Evolutionary conservation across 1,140 invertebrate species (phyloP).

Genomic region (Trissolcus basalis): DNA sequence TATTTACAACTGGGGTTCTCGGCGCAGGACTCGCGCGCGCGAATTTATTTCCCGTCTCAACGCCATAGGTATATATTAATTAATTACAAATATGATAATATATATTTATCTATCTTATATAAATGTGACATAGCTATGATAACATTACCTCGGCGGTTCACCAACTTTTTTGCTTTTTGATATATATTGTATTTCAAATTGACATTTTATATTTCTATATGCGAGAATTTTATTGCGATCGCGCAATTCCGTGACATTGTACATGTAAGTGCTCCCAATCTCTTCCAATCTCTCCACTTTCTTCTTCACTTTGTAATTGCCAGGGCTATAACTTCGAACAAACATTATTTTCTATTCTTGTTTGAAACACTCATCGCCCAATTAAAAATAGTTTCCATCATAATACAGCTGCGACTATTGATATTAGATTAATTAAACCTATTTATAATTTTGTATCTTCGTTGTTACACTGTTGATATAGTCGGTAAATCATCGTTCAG

Average conservation of each 20-base stretch:
- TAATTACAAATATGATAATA: slow-evolving; percentile 53
- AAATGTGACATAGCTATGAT: slow-evolving; percentile 62
- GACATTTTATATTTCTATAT: slow-evolving; percentile 70
- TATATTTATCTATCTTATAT: slow-evolving; percentile 61
- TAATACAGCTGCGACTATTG: too few species aligned
- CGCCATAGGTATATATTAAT: slow-evolving; percentile 56
- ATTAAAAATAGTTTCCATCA: too few species aligned
- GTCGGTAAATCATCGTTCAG: too few species aligned
- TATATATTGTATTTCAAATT: slow-evolving; percentile 68
- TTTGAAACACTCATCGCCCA: too few species aligned
- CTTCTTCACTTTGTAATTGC: slow-evolving; percentile 6
- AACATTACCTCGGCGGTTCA: slow-evolving; percentile 59
- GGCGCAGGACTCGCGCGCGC: slow-evolving; percentile 33
- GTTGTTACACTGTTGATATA: too few species aligned
- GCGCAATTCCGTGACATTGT: slow-evolving; percentile 54
- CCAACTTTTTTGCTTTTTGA: slow-evolving; percentile 68
- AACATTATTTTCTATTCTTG: too few species aligned
- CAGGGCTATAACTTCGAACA: too few species aligned
- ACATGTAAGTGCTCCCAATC: slow-evolving; percentile 45
- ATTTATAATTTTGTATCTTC: too few species aligned
- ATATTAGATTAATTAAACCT: too few species aligned
- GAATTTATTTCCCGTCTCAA: slow-evolving; percentile 60
- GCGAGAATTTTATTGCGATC: slow-evolving; percentile 61
- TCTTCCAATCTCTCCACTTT: slow-evolving; percentile 11
- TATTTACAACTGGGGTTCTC: slow-evolving; percentile 57